Evolutionary conservation across 2,113 vertebrate genomes (phyloP).

Genomic region (Rhadina sibilatrix): DNA sequence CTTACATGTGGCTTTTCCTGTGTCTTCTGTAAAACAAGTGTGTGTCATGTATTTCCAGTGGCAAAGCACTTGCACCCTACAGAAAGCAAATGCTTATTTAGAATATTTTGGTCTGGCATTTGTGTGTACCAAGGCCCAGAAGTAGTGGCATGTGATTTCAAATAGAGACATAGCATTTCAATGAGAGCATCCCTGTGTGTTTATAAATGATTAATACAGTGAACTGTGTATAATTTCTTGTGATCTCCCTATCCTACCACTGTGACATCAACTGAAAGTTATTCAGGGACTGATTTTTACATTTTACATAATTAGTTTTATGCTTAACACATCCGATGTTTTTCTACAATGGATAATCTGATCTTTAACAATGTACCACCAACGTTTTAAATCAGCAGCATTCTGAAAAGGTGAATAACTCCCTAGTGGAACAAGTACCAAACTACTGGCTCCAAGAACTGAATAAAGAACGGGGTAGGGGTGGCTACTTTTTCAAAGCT

Average conservation of each 20-base stretch:
- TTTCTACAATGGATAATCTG: background rate
- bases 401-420: background rate
- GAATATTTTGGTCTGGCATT: background rate
- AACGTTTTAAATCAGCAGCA: background rate
- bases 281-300: background rate
- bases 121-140: background rate
- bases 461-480: background rate
- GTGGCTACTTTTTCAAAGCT: background rate
- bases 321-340: background rate
- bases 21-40: background rate
- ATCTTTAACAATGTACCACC: background rate
- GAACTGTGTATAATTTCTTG: background rate
- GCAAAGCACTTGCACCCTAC: background rate
- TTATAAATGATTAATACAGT: slow-evolving; percentile 54
- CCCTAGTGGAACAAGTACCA: background rate
- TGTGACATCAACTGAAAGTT: background rate
- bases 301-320: background rate
- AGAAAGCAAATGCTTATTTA: slow-evolving; percentile 13
- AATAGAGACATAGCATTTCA: background rate
- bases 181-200: slow-evolving; percentile 30
- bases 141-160: background rate
- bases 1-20: background rate
- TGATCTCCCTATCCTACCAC: background rate
- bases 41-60: background rate
- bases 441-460: background rate